A percentile compares a stretch with the other conserved stretches of the same genome.
These are phyloP conservation scores for Calameuta pallipes DNA, from an alignment of 2,888 invertebrate species.

Conservation along the genomic window DNA sequence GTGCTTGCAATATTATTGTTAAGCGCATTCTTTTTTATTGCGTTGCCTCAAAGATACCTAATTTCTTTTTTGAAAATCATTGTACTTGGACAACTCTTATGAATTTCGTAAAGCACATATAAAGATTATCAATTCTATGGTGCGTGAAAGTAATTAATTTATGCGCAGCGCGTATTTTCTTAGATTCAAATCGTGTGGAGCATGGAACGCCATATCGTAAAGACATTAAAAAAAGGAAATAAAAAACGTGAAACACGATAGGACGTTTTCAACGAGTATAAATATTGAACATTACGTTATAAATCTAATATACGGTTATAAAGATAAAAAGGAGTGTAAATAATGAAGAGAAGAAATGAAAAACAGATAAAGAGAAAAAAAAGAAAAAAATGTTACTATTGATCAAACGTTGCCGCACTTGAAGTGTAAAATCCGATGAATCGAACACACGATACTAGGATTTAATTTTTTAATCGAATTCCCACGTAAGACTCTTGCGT, in stretches of 20 bases:
- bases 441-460: neutral
- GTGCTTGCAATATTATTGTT: too few species aligned
- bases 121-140: neutral
- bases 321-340: neutral
- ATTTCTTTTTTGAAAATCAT: too few species aligned
- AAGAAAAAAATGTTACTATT: neutral
- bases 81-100: too few species aligned
- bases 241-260: neutral
- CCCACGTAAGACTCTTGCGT: neutral
- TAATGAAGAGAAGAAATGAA: neutral
- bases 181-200: neutral
- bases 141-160: neutral
- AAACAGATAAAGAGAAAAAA: neutral
- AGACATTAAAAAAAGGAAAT: neutral
- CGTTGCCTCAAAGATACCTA: too few species aligned
- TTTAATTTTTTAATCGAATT: neutral
- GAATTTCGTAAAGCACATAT: neutral
- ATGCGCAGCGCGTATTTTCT: neutral
- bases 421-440: neutral
- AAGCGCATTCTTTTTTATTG: too few species aligned
- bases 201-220: neutral
- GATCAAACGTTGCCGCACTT: neutral
- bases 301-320: neutral
- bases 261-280: conserved; percentile 1
- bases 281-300: neutral